Percentiles rank a stretch among this genome's conserved stretches.
phyloP scores from a whole-genome alignment of 2,797 vertebrate genomes.

The Rhabdophis nuchalis region DNA sequence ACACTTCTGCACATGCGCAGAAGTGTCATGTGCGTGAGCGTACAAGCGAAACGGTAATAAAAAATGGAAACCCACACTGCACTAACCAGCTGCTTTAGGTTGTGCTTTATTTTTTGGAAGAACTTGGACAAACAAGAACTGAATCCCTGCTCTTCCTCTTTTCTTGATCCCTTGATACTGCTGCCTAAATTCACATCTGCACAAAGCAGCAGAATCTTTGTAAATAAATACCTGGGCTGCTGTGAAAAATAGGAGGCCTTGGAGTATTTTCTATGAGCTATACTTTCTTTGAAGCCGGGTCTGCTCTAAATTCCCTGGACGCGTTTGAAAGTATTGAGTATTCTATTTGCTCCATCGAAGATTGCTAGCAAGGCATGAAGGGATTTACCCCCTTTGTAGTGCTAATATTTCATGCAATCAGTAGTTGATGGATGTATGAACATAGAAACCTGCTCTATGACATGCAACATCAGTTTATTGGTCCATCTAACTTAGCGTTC shows the following conservation, averaged over 20 bases:
- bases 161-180: not conserved
- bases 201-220: not conserved
- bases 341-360: not conserved
- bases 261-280: not conserved
- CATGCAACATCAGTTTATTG: not conserved
- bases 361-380: not conserved
- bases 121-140: not conserved
- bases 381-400: not conserved
- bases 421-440: not conserved
- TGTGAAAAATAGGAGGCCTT: not conserved
- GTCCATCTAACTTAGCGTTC: not conserved
- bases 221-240: not conserved
- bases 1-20: too few relatives aligned
- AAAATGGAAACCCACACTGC: too few relatives aligned
- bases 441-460: not conserved
- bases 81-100: not conserved
- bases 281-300: not conserved
- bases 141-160: too few relatives aligned
- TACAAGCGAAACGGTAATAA: too few relatives aligned
- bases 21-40: too few relatives aligned
- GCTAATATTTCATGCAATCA: not conserved
- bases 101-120: not conserved
- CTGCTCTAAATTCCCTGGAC: not conserved
- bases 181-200: not conserved
- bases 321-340: not conserved